Conservation (phyloP, 1,140 invertebrate genomes). For the Drosophila punjabiensis region DNA sequence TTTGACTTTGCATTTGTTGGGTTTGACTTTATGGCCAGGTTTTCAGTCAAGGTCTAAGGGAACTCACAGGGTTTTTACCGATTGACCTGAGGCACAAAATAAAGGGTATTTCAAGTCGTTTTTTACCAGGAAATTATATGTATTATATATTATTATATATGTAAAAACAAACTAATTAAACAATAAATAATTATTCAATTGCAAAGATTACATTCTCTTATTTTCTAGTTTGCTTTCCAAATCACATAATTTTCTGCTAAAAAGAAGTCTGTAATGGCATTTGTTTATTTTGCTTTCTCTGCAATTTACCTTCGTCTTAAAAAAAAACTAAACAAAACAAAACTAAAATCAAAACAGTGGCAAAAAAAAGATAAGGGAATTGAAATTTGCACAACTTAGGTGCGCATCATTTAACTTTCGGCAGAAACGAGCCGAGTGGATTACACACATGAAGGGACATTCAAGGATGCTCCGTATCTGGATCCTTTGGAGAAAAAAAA, state of each 20-base stretch:
- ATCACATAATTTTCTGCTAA: conserved; percentile 3
- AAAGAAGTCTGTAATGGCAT: conserved; percentile 18
- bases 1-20: conserved; percentile 80
- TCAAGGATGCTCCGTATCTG: conserved; percentile 30
- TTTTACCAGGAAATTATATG: too few species aligned
- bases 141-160: not conserved
- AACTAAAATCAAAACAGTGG: conserved; percentile 38
- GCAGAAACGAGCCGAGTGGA: conserved; percentile 76
- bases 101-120: not conserved
- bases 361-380: conserved; percentile 34
- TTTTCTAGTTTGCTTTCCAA: not conserved
- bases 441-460: conserved; percentile 77
- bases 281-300: conserved; percentile 19
- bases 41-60: conserved; percentile 46
- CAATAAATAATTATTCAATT: not conserved
- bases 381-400: conserved; percentile 73
- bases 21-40: conserved; percentile 70
- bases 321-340: not conserved
- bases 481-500: conserved; percentile 3
- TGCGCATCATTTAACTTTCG: conserved; percentile 78
- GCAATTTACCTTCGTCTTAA: conserved; percentile 62
- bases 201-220: not conserved
- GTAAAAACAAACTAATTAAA: not conserved
- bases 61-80: not conserved
- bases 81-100: not conserved